Evolutionary conservation across 2,888 invertebrate species (phyloP), one percentile per base, ranked within the genome.

Genomic region (Cecidostiba fungosa): DNA sequence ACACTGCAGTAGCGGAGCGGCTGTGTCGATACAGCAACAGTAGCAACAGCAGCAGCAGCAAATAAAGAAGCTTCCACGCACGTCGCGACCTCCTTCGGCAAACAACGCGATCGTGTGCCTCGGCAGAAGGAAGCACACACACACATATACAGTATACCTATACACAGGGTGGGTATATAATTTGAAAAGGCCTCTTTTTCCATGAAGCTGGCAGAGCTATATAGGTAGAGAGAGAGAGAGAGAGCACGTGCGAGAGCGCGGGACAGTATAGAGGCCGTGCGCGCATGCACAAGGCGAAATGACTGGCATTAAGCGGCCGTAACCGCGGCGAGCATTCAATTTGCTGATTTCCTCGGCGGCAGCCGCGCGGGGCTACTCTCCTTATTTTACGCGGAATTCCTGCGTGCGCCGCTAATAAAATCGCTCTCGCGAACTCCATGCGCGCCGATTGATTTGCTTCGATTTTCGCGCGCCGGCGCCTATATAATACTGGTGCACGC

Each of bases 291-390:
- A n/a, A 32, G 26, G 77, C 26, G 62, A 87, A 87, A 87, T 87
- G 82, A 85, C 87, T 85, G 70, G 79, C 72, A 87, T 87, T 87
- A 87, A 80, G 76, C 76, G 82, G 86, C 79, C 85, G 85, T 82
- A 85, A 86, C 77, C 85, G 78, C 84, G 78, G 14, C 86, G 76
- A 73, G 59, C 87, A 81, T 88, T 88, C 88, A 87, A 88, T 88
- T 88, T 87, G 84, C 85, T 88, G 84, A 88, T 88, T 88, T 88
- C 85, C 84, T 87, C 84, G 77, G 23, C 70, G 77, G n/a, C n/a
- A n/a, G n/a, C n/a, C 14, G 76, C 32, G 12, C n/a, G 32, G 12
- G 50, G n/a, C 29, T 62, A 73, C 32, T 62, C 82, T 78, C 74
- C 76, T 70, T n/a, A n/a, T n/a, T 78, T 83, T 86, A 86, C 86